A percentile compares a stretch with the other conserved stretches of the same genome.
Evolutionary conservation across 2,888 invertebrate species (phyloP).

Genomic region (Melangyna quadrimaculata): DNA sequence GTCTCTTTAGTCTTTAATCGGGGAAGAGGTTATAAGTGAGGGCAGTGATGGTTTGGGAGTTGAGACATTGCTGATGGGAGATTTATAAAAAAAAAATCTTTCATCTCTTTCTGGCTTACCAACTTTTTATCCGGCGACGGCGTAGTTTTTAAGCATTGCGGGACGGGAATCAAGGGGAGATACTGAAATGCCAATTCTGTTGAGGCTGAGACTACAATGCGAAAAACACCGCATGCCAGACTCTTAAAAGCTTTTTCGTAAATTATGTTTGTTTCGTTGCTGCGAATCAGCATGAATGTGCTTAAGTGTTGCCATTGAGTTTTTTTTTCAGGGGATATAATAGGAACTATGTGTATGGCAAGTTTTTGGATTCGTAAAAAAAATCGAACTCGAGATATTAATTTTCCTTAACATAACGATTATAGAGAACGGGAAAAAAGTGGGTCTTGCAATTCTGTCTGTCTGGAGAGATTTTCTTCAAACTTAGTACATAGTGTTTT

Average conservation of each 20-base stretch:
- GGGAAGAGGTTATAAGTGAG: neutral
- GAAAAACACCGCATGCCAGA: slow-evolving; percentile 47
- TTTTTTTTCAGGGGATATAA: no score
- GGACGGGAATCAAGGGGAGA: no score
- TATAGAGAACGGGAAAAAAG: no score
- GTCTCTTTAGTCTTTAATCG: slow-evolving; percentile 24
- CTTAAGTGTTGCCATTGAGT: slow-evolving; percentile 44
- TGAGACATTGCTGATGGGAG: neutral
- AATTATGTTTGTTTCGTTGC: slow-evolving; percentile 18
- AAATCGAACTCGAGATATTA: no score
- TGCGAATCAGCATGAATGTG: slow-evolving; percentile 15
- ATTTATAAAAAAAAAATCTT: slow-evolving; percentile 31
- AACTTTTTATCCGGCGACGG: neutral
- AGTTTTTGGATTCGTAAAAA: no score
- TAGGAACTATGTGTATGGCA: no score
- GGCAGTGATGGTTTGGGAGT: neutral
- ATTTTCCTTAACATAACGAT: no score
- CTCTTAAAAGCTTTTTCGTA: slow-evolving; percentile 55
- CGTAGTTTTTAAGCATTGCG: slow-evolving; percentile 1
- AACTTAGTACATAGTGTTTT: no score
- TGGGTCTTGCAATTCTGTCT: no score
- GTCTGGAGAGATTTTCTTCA: no score
- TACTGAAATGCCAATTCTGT: slow-evolving; percentile 35
- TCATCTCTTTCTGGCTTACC: neutral
- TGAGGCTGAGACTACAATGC: neutral